These are phyloP conservation scores for Euproctis similis DNA, from an alignment of 2,888 invertebrate genomes.

Conservation along the genomic window DNA sequence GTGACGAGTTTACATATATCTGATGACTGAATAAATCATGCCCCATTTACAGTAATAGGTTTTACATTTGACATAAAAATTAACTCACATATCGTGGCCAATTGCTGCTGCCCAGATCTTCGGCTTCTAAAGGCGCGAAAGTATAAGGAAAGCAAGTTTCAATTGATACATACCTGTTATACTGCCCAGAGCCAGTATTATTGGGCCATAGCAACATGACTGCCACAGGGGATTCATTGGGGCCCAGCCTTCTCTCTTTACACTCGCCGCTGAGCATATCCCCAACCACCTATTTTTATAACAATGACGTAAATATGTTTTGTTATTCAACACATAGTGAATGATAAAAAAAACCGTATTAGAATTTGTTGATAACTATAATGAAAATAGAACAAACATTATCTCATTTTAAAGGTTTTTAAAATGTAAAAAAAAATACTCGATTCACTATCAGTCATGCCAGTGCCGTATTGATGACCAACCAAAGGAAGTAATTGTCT, in stretches of 20 bases:
- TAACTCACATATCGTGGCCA: too few species aligned
- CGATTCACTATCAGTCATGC: conserved; percentile 9
- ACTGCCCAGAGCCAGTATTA: conserved; percentile 73
- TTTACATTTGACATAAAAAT: too few species aligned
- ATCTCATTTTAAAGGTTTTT: conserved; percentile 4
- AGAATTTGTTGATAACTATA: conserved; percentile 9
- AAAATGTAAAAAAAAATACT: conserved; percentile 3
- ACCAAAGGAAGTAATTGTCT: conserved; percentile 34
- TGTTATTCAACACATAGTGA: too few species aligned
- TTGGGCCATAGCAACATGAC: conserved; percentile 90
- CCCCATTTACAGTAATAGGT: too few species aligned
- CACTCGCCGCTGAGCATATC: conserved; percentile 92
- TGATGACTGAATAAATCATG: too few species aligned
- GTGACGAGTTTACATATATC: too few species aligned
- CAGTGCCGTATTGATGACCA: conserved; percentile 27
- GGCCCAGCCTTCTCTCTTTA: conserved; percentile 91
- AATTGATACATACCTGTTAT: conserved; percentile 66
- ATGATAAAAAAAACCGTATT: not conserved
- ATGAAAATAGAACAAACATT: conserved; percentile 9
- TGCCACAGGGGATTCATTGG: conserved; percentile 87
- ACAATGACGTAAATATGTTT: too few species aligned
- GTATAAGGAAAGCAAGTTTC: too few species aligned
- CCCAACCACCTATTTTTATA: conserved; percentile 79
- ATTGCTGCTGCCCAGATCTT: too few species aligned
- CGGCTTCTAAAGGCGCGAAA: too few species aligned